Conservation (phyloP, 2,113 vertebrate genomes). For the Dipodomys spectabilis region DNA sequence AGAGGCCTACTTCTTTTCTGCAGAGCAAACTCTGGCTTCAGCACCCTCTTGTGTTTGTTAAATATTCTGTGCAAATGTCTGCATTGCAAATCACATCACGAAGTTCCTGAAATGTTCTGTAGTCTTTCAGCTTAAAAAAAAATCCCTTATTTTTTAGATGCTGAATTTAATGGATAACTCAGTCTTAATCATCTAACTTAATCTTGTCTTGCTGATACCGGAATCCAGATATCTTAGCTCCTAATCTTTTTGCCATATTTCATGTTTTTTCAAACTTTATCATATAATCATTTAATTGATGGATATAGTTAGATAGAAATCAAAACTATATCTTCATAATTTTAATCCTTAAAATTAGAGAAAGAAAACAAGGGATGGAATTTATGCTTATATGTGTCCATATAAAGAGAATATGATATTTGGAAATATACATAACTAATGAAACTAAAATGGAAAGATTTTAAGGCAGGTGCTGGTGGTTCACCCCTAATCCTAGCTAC, state of each 20-base stretch:
- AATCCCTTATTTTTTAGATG: neutral
- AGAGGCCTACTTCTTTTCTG: neutral
- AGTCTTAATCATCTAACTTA: slow-evolving; percentile 49
- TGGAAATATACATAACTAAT: slow-evolving; percentile 5
- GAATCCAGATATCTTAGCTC: slow-evolving; percentile 36
- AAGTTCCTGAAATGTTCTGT: neutral
- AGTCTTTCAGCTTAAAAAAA: neutral
- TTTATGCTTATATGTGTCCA: neutral
- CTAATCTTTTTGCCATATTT: slow-evolving; percentile 4
- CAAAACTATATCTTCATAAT: neutral
- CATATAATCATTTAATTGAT: slow-evolving; percentile 16
- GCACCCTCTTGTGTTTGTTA: slow-evolving; percentile 35
- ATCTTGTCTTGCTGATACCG: slow-evolving; percentile 16
- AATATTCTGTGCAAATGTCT: neutral
- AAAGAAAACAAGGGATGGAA: neutral
- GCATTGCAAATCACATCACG: neutral
- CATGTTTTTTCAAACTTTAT: neutral
- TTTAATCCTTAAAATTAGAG: slow-evolving; percentile 36
- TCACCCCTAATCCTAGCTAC: too few species aligned
- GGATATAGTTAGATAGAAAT: neutral
- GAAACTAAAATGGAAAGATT: slow-evolving; percentile 41
- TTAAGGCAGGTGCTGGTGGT: too few species aligned
- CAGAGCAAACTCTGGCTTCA: neutral
- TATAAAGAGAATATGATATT: neutral
- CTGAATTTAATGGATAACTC: neutral